A percentile compares a stretch with the other conserved stretches of the same genome.
Evolutionary conservation across 2,797 vertebrate genomes (phyloP).

Genomic region (Syngnathus acus): DNA sequence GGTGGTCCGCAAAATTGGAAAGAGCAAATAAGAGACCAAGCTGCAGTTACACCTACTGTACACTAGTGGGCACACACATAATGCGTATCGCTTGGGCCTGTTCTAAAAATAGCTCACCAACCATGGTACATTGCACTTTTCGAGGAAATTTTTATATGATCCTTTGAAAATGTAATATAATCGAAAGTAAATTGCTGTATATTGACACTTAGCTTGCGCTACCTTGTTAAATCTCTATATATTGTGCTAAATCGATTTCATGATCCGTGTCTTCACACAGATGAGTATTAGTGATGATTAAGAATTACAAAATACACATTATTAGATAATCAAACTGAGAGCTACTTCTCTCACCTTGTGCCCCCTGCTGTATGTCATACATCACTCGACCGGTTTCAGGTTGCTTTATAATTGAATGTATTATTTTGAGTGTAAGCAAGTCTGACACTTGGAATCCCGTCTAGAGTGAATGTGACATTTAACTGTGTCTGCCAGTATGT

Average conservation of each 20-base stretch:
- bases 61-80: neutral
- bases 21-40: conserved; percentile 1
- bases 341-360: no score
- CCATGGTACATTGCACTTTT: neutral
- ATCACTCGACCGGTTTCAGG: conserved; percentile 16
- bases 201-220: no score
- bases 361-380: neutral
- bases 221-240: no score
- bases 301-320: no score
- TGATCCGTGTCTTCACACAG: neutral
- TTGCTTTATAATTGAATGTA: neutral
- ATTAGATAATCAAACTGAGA: no score
- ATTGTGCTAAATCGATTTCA: no score
- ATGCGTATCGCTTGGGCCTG: neutral
- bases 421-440: neutral
- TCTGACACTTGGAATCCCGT: neutral
- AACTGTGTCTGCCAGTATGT: neutral
- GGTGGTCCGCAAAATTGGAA: neutral
- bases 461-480: neutral
- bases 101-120: neutral
- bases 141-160: neutral
- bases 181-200: no score
- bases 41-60: neutral
- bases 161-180: neutral
- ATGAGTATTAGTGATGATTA: no score